A percentile compares a stretch with the other conserved stretches of the same genome.
Evolutionary conservation across 2,888 invertebrate species (phyloP).

Genomic region (Eumacrocentrus americanus): DNA sequence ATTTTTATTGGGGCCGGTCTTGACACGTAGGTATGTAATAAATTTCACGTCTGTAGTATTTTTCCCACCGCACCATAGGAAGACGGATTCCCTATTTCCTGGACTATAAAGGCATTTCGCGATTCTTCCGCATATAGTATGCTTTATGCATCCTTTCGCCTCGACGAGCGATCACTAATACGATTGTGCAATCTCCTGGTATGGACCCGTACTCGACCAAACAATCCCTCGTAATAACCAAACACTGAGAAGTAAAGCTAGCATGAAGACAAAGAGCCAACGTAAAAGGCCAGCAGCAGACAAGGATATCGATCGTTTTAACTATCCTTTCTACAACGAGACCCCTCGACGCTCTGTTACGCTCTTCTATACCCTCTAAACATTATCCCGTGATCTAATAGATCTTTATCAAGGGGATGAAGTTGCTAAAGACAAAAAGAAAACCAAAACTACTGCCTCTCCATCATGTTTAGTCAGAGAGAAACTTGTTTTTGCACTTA

Average conservation of each 20-base stretch:
- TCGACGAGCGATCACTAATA: slow-evolving; percentile 26
- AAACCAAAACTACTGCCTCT: neutral
- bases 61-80: no score
- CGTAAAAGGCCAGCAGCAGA: slow-evolving; percentile 21
- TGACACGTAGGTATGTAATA: no score
- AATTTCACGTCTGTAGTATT: no score
- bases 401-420: slow-evolving; percentile 30
- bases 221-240: slow-evolving; percentile 17
- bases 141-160: slow-evolving; percentile 15
- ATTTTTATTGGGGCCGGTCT: no score
- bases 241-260: slow-evolving; percentile 9
- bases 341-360: slow-evolving; percentile 17
- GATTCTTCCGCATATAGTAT: neutral
- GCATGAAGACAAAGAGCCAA: slow-evolving; percentile 1
- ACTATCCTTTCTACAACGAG: slow-evolving; percentile 27
- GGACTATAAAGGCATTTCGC: slow-evolving; percentile 5
- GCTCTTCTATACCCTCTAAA: slow-evolving; percentile 25
- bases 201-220: slow-evolving; percentile 13
- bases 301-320: slow-evolving; percentile 37
- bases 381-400: slow-evolving; percentile 31
- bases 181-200: slow-evolving; percentile 26
- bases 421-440: neutral
- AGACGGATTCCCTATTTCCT: no score
- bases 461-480: no score
- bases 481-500: neutral